Conservation (phyloP, 2,113 vertebrate species). For the Archocentrus centrarchus region DNA sequence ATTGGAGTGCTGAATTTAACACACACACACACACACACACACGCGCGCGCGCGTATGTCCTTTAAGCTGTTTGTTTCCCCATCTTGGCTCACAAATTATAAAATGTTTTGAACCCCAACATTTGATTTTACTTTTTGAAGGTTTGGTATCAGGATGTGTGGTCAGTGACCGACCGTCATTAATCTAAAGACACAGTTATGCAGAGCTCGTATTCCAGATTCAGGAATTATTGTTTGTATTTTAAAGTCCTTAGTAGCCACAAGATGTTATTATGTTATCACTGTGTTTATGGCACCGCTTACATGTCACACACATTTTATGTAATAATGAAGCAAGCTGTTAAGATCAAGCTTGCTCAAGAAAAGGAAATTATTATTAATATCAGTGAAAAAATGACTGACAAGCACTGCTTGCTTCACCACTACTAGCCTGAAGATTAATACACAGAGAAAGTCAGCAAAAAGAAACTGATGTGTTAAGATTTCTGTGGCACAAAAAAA, state of each 20-base stretch:
- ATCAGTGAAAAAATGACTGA: too few relatives aligned
- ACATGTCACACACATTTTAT: neutral
- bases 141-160: neutral
- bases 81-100: neutral
- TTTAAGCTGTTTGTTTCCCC: constrained; percentile 5
- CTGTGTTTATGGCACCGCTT: neutral
- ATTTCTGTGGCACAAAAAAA: neutral
- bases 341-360: neutral
- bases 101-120: neutral
- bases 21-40: constrained; percentile 29
- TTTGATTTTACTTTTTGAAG: neutral
- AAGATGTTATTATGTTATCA: accelerated
- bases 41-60: neutral
- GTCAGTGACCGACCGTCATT: neutral
- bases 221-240: neutral
- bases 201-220: accelerated
- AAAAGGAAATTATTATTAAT: neutral
- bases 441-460: neutral
- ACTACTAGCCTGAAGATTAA: neutral
- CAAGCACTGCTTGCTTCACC: neutral
- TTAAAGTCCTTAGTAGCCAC: neutral
- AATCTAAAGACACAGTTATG: neutral
- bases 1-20: constrained; percentile 45
- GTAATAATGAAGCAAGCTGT: neutral
- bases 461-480: neutral